phyloP scores from a whole-genome alignment of 2,113 vertebrate species.

The Elephantulus edwardii region DNA sequence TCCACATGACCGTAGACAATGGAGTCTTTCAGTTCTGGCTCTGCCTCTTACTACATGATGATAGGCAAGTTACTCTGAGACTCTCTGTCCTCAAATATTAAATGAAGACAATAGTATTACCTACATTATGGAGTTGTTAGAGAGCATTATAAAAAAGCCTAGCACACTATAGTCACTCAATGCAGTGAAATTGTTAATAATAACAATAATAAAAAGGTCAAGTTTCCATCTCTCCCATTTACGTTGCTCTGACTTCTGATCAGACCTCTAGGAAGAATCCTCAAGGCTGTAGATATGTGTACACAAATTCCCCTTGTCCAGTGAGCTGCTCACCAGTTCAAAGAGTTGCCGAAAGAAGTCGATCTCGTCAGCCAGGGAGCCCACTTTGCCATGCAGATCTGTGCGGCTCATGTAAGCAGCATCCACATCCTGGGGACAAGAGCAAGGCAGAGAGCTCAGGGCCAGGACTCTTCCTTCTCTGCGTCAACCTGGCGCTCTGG shows the following conservation, averaged over 20 bases:
- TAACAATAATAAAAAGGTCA: not conserved
- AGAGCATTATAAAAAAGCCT: not conserved
- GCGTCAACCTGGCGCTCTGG: not conserved
- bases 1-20: too few species aligned
- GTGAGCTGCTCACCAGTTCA: conserved; percentile 83
- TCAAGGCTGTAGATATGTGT: not conserved
- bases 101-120: not conserved
- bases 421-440: conserved; percentile 87
- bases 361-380: conserved; percentile 85
- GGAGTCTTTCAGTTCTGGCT: not conserved
- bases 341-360: conserved; percentile 88
- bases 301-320: not conserved
- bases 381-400: conserved; percentile 85
- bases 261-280: not conserved
- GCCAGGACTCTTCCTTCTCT: not conserved
- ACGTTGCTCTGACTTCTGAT: not conserved
- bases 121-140: not conserved
- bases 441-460: not conserved
- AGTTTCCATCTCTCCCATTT: not conserved
- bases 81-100: not conserved
- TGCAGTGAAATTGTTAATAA: not conserved
- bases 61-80: not conserved
- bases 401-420: conserved; percentile 87
- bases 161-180: not conserved
- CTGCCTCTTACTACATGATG: not conserved